Conservation (phyloP, 2,797 vertebrate species). For the Vultur gryphus region DNA sequence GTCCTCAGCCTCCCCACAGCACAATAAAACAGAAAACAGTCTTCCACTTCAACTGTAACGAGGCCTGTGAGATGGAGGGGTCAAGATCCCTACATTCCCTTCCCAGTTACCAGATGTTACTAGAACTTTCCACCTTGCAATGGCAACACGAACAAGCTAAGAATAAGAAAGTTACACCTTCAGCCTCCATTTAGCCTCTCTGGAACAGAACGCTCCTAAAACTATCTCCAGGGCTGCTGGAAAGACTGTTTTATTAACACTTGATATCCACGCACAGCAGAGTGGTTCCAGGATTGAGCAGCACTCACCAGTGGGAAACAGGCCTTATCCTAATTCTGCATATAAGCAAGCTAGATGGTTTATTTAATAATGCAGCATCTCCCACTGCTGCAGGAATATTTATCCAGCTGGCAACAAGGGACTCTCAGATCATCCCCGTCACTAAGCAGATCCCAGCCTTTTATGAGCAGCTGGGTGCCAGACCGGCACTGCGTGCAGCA, state of each 20-base stretch:
- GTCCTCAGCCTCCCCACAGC: neutral
- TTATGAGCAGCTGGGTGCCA: constrained; percentile 8
- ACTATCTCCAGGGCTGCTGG: neutral
- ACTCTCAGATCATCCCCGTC: constrained; percentile 35
- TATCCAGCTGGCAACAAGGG: constrained; percentile 40
- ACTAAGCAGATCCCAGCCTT: constrained; percentile 1
- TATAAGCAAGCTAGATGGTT: neutral
- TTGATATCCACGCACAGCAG: neutral
- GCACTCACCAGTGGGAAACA: neutral
- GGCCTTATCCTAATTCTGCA: neutral
- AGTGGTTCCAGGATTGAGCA: neutral
- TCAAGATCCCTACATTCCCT: neutral
- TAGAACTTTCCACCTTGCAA: neutral
- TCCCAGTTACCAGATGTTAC: neutral
- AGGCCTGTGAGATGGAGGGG: neutral
- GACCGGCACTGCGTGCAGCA: neutral
- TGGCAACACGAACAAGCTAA: neutral
- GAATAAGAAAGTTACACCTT: neutral
- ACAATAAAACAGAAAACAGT: neutral
- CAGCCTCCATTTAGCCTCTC: neutral
- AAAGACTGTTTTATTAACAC: neutral
- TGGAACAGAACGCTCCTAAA: constrained; percentile 9
- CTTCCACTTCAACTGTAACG: neutral
- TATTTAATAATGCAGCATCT: constrained; percentile 45
- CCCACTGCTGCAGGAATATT: neutral